Conservation (phyloP, 2,797 vertebrate genomes). For the Cyclopterus lumpus region DNA sequence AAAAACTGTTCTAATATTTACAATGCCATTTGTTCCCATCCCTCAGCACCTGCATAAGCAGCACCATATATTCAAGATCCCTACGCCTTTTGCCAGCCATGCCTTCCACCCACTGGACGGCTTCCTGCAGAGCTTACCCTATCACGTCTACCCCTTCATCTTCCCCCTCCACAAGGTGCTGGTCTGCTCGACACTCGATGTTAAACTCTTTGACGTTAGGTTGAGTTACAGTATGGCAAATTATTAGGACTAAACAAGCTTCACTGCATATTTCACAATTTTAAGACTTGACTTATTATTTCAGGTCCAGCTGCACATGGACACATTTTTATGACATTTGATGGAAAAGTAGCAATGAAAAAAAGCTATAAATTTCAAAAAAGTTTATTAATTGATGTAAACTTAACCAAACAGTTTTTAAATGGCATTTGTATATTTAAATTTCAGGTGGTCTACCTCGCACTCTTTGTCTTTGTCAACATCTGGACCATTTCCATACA, state of each 20-base stretch:
- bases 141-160: constrained; percentile 95
- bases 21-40: constrained; percentile 28
- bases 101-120: constrained; percentile 95
- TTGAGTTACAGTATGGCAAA: neutral
- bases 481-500: constrained; percentile 97
- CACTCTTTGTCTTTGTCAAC: constrained; percentile 93
- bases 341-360: neutral
- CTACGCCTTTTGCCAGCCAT: constrained; percentile 93
- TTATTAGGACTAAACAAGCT: neutral
- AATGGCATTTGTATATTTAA: constrained; percentile 8
- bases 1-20: neutral
- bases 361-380: neutral
- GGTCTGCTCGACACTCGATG: constrained; percentile 86
- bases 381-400: neutral
- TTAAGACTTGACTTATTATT: neutral
- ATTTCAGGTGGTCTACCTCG: constrained; percentile 87
- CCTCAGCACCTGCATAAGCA: constrained; percentile 92
- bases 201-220: neutral
- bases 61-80: constrained; percentile 95
- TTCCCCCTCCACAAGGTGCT: constrained; percentile 95
- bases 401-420: neutral
- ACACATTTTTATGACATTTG: neutral
- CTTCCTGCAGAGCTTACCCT: constrained; percentile 94
- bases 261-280: neutral
- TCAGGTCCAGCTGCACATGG: neutral